phyloP scores from a whole-genome alignment of 2,888 invertebrate species.

The Xylota sylvarum region DNA sequence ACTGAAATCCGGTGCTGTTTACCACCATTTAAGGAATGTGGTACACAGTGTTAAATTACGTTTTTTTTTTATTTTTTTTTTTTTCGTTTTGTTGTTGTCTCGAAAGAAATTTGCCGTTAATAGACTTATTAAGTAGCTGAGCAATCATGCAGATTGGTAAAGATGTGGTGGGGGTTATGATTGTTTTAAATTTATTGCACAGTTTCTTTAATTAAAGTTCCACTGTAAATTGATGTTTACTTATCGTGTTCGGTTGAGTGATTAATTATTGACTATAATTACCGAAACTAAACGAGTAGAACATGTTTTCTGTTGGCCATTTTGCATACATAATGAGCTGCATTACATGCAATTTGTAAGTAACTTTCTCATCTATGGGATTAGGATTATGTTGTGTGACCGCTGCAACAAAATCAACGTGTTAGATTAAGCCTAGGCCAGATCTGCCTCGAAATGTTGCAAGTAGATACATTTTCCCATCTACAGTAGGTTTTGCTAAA shows the following conservation, averaged over 20 bases:
- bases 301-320: not conserved
- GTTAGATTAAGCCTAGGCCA: too few relatives aligned
- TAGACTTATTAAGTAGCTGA: conserved; percentile 65
- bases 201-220: conserved; percentile 51
- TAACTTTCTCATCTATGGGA: not conserved
- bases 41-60: conserved; percentile 74
- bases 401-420: too few relatives aligned
- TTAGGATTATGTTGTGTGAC: too few relatives aligned
- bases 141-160: conserved; percentile 48
- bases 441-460: too few relatives aligned
- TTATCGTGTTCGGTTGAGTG: conserved; percentile 44
- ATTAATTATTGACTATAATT: conserved; percentile 55
- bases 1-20: conserved; percentile 72
- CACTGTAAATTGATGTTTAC: conserved; percentile 28
- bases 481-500: too few relatives aligned
- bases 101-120: conserved; percentile 62
- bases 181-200: conserved; percentile 41
- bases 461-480: too few relatives aligned
- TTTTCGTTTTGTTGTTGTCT: conserved; percentile 31
- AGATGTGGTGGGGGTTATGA: not conserved
- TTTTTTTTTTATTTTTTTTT: conserved; percentile 52
- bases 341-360: conserved; percentile 8
- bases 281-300: conserved; percentile 46
- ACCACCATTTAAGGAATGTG: conserved; percentile 76
- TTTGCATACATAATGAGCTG: conserved; percentile 19